Base-by-base conservation (phyloP, 1,140 invertebrate species). In the Eurosta solidaginis region DNA sequence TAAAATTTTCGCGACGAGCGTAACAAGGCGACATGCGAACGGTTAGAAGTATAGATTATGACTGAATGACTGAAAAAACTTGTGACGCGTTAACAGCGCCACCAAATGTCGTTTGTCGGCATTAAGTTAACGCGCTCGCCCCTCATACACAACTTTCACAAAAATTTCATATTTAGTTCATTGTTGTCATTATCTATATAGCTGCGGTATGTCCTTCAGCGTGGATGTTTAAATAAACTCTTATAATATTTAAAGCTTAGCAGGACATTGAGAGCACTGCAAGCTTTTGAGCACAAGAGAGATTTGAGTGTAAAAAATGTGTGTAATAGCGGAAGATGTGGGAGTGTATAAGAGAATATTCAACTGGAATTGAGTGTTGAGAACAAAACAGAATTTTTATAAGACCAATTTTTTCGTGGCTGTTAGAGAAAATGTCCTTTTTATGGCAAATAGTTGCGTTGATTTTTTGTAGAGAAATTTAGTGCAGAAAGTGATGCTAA, bases 51-150 rank as follows among this genome's bases (percentile, higher is more conserved):
- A 79, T 78, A 84, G 85, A 82, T 85, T 76, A 80, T 76, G 81
- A 84, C 83, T 84, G 82, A 84, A 80, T 76, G 81, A 84, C 83
- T 84, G 82, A 84, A 84, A 84, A 83, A 84, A 84, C 84, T 74
- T 74, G 40, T 3, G 12, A 1, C 20, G 33, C 20, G 42, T 29
- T 52, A 50, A 27, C 50, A 50, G 81, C 83, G 83, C 82, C 83
- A 76, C 79, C 83, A 47, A 50, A 77, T 74, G 83, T 79, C 29
- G 78, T 78, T 20, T 2, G 27, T 6, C 14, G 5, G 79, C 83
- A 84, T 79, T 80, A 81, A 74, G n/a, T n/a, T n/a, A n/a, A n/a
- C n/a, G n/a, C n/a, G n/a, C n/a, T n/a, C n/a, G n/a, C n/a, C n/a
- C n/a, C n/a, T n/a, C 22, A 33, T 7, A 33, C 54, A 14, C 5